Evolutionary conservation across 2,113 vertebrate species (phyloP), one percentile per base, ranked within the genome.

Genomic region (Stegastes partitus): DNA sequence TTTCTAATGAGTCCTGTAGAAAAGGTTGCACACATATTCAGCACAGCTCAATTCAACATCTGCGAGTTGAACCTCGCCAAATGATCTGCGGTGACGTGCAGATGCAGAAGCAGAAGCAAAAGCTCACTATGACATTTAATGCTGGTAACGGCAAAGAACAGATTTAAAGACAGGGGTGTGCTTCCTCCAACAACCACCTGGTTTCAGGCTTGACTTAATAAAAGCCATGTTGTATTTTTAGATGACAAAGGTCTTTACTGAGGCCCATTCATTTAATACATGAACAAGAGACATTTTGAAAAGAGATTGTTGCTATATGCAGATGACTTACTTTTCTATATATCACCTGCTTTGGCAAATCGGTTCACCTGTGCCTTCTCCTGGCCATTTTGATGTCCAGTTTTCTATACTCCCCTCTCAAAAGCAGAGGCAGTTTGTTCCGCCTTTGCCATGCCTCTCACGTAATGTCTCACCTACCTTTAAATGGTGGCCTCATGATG

Each of bases 1-100:
- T 91, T 73, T 79, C 82, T 64, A 91, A 78, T n/a, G 55, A 75
- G 21, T 91, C 94, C 94, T 95, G 82, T 19, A 67, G 77, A 77
- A 64, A 88, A 28, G 37, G 61, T 23, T 81, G 58, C 58, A 86
- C 66, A 90, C 28, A 86, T 21, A 59, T 51, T 86, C 64, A 77
- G 16, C 0, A 58, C 44, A 68, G 18, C 5, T 83, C 26, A 31
- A 5, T 26, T 69, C 4, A 50, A 28, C 21, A 19, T 11, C 39
- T 49, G 26, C 39, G 22, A 56, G 4, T 16, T 51, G 37, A 31
- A 39, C 4, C 37, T 51, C 16, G 45, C 11, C 21, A 51, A 18
- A 49, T 12, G 39, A 10, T 55, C 28, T 28, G 57, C n/a, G 11
- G 50, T 56, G 34, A 57, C 74, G n/a, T 53, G 18, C 8, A 55